Conservation (phyloP, 2,113 vertebrate genomes). For the Plecturocebus donacophilus region DNA sequence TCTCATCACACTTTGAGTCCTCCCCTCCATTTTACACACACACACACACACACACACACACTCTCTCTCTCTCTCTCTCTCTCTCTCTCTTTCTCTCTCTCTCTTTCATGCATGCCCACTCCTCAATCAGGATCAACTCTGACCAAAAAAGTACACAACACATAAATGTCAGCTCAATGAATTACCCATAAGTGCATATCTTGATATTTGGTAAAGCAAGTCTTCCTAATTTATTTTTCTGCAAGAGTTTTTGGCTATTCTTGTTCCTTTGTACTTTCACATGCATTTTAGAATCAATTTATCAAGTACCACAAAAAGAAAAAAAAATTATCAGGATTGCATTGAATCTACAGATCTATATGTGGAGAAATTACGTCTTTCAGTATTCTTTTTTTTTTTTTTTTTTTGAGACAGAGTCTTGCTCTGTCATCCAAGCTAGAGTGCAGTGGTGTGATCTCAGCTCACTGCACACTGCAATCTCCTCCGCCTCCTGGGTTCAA, state of each 20-base stretch:
- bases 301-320: background rate
- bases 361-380: constrained; percentile 22
- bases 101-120: no score
- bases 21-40: background rate
- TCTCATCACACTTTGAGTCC: background rate
- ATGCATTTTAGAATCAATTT: constrained; percentile 33
- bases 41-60: background rate
- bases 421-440: no score
- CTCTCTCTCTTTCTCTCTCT: no score
- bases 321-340: background rate
- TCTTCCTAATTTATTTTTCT: background rate
- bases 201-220: background rate
- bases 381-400: background rate
- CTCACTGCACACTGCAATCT: no score
- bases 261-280: background rate
- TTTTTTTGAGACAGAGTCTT: no score
- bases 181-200: background rate
- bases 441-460: no score
- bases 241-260: background rate
- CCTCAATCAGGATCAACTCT: background rate
- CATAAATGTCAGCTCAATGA: background rate
- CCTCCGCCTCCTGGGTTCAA: no score
- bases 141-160: background rate
- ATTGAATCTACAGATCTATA: background rate
- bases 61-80: no score